Percentiles rank a stretch among this genome's conserved stretches.
Conservation (phyloP, 2,797 vertebrate genomes). For the Sebastes goodei region DNA sequence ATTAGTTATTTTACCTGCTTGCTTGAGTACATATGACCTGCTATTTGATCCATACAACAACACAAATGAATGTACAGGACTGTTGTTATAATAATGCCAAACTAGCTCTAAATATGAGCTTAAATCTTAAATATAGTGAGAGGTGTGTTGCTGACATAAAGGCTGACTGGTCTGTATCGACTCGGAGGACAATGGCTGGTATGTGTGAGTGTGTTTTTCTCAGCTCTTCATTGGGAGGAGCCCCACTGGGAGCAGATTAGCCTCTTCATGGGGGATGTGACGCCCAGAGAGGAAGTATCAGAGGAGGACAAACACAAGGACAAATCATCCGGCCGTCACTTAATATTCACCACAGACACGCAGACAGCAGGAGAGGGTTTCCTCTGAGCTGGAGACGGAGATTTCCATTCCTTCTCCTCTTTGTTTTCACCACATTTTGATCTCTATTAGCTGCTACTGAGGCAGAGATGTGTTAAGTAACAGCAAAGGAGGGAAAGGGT, state of each 20-base stretch:
- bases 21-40: neutral
- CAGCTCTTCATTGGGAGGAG: constrained; percentile 57
- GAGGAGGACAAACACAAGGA: constrained; percentile 76
- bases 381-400: constrained; percentile 27
- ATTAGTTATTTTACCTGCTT: neutral
- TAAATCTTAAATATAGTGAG: neutral
- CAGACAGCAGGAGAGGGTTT: constrained; percentile 60
- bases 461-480: neutral
- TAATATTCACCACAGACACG: constrained; percentile 70
- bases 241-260: constrained; percentile 75
- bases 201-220: constrained; percentile 42
- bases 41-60: no score
- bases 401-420: constrained; percentile 10
- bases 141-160: neutral
- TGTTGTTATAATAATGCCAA: neutral
- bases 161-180: neutral
- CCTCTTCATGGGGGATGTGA: constrained; percentile 70
- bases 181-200: constrained; percentile 49
- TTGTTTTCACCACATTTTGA: constrained; percentile 25
- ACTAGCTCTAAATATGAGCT: neutral
- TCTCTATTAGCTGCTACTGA: neutral
- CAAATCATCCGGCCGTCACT: constrained; percentile 64
- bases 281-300: constrained; percentile 74
- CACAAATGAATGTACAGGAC: neutral
- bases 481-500: neutral